Percentiles rank a stretch among this genome's conserved stretches.
phyloP scores from a whole-genome alignment of 1,140 invertebrate genomes.

The Dendrolimus kikuchii region DNA sequence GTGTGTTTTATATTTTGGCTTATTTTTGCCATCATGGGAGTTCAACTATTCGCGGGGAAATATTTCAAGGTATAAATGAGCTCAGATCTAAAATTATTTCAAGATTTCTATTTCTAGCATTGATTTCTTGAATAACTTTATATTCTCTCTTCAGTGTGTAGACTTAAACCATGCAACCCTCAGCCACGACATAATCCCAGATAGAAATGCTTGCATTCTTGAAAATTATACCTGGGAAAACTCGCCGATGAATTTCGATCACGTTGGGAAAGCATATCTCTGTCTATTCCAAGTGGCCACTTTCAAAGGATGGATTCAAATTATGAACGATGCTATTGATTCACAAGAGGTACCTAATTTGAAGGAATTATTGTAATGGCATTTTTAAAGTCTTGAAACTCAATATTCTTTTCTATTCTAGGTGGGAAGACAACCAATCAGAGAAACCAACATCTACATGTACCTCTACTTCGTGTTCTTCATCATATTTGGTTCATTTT shows the following conservation, averaged over 20 bases:
- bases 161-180: conserved; percentile 86
- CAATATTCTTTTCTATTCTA: conserved; percentile 46
- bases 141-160: conserved; percentile 81
- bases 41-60: conserved; percentile 94
- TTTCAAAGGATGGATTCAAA: conserved; percentile 95
- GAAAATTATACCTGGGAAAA: conserved; percentile 98
- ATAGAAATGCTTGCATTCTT: conserved; percentile 85
- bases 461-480: conserved; percentile 99
- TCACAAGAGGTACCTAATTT: conserved; percentile 82
- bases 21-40: conserved; percentile 96
- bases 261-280: conserved; percentile 97
- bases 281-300: conserved; percentile 99
- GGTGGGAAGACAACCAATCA: conserved; percentile 91
- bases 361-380: too few species aligned
- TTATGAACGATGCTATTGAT: conserved; percentile 99
- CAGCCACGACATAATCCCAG: conserved; percentile 90
- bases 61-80: conserved; percentile 91
- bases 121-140: neutral
- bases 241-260: conserved; percentile 98
- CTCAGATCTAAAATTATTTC: conserved; percentile 20
- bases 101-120: neutral
- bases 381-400: too few species aligned
- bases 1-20: conserved; percentile 96
- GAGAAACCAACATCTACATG: conserved; percentile 97
- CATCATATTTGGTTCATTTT: conserved; percentile 98